A percentile compares a stretch with the other conserved stretches of the same genome.
Evolutionary conservation across 2,888 invertebrate species (phyloP).

Genomic region (Atrina japonica): DNA sequence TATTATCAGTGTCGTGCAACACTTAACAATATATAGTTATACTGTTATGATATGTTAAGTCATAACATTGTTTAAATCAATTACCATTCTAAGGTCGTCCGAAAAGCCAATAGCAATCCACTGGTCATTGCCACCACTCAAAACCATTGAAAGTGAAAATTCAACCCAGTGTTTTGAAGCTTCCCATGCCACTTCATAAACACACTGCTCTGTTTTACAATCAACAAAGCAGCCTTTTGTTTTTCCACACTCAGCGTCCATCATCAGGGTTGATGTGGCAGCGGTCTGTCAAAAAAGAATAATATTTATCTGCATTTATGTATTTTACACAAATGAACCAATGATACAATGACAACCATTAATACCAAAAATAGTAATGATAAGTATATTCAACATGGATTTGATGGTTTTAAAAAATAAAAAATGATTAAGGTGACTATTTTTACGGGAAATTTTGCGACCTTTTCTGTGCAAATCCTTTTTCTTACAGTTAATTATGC

Average conservation of each 20-base stretch:
- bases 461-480: no score
- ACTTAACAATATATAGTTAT: no score
- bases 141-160: constrained; percentile 29
- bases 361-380: not conserved
- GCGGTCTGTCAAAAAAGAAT: not conserved
- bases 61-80: no score
- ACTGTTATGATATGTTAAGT: no score
- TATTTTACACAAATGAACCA: not conserved
- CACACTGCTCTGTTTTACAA: constrained; percentile 30
- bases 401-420: not conserved
- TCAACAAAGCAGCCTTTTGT: constrained; percentile 41
- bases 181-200: constrained; percentile 37
- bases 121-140: constrained; percentile 1
- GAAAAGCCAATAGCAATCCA: constrained; percentile 46
- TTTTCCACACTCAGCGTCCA: constrained; percentile 34
- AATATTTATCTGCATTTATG: not conserved
- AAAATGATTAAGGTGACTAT: no score
- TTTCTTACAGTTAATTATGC: no score
- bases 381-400: not conserved
- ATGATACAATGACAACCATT: no score
- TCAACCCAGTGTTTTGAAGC: constrained; percentile 22
- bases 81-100: constrained; percentile 40
- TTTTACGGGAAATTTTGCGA: no score
- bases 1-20: no score
- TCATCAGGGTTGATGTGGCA: not conserved